Percentiles rank a stretch among this genome's conserved stretches.
These are phyloP conservation scores for Propithecus coquereli DNA, from an alignment of 2,113 vertebrate genomes.

Conservation along the genomic window DNA sequence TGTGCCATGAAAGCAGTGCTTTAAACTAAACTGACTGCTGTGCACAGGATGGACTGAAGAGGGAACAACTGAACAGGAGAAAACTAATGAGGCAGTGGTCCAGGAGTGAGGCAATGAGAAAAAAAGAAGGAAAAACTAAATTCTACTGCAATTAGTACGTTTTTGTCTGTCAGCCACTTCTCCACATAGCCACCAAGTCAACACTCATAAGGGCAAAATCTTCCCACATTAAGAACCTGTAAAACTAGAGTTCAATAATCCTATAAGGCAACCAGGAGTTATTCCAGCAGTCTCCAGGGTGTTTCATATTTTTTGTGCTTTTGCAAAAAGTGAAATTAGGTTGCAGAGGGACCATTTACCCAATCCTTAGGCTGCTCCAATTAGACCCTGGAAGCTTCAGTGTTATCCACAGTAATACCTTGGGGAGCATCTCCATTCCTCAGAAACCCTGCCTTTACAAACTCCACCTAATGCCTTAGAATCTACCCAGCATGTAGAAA, in stretches of 20 bases:
- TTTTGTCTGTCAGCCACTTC: neutral
- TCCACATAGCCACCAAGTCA: neutral
- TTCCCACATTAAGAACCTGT: neutral
- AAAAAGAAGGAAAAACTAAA: neutral
- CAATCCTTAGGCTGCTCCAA: neutral
- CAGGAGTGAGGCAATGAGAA: neutral
- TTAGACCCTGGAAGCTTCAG: neutral
- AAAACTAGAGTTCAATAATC: neutral
- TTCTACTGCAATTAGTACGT: neutral
- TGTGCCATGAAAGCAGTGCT: neutral
- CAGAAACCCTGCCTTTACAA: neutral
- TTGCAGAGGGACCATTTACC: neutral
- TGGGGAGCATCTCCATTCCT: neutral
- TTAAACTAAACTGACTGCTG: neutral
- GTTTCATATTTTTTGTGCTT: neutral
- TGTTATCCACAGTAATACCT: neutral
- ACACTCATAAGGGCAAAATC: neutral
- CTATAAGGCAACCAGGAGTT: neutral
- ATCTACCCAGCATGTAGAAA: neutral
- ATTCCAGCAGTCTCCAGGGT: neutral
- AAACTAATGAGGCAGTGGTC: neutral
- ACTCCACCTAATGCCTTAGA: neutral
- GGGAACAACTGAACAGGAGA: neutral
- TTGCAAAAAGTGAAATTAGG: slow-evolving; percentile 17
- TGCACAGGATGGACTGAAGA: neutral